phyloP scores from a whole-genome alignment of 2,888 invertebrate species.

The Tachina grossa region DNA sequence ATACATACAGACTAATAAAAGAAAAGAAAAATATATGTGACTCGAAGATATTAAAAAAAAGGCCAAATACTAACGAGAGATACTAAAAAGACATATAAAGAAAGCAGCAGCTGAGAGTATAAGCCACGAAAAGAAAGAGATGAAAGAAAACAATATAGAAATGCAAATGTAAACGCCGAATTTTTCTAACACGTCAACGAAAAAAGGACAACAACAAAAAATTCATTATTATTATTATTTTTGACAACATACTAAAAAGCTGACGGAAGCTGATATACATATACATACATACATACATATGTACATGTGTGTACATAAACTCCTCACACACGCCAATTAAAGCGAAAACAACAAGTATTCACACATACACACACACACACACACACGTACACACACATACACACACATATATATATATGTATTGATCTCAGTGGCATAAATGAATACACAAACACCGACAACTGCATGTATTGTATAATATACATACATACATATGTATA shows the following conservation, averaged over 20 bases:
- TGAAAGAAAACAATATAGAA: slow-evolving; percentile 16
- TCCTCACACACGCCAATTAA: not conserved
- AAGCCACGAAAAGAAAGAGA: slow-evolving; percentile 18
- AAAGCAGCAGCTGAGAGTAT: slow-evolving; percentile 52
- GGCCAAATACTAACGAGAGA: slow-evolving; percentile 31
- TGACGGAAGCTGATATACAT: not conserved
- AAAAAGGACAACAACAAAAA: slow-evolving; percentile 18
- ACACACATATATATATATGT: not conserved
- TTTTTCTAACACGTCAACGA: slow-evolving; percentile 49
- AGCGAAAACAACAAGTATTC: slow-evolving; percentile 19
- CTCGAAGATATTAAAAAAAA: slow-evolving; percentile 29
- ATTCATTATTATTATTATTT: slow-evolving; percentile 41
- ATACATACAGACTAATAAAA: slow-evolving; percentile 50
- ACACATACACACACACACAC: not conserved
- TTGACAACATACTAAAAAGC: slow-evolving; percentile 41
- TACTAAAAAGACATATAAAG: slow-evolving; percentile 29
- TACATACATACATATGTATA: not conserved
- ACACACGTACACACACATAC: not conserved
- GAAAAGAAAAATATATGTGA: slow-evolving; percentile 52
- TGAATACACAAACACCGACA: not conserved
- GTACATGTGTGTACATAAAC: slow-evolving; percentile 24
- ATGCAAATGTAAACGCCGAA: slow-evolving; percentile 56
- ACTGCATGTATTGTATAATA: not conserved
- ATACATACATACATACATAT: too few relatives aligned
- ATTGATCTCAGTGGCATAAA: not conserved